These are phyloP conservation scores for Piscicola geometra DNA, from an alignment of 2,888 invertebrate genomes.

Conservation along the genomic window DNA sequence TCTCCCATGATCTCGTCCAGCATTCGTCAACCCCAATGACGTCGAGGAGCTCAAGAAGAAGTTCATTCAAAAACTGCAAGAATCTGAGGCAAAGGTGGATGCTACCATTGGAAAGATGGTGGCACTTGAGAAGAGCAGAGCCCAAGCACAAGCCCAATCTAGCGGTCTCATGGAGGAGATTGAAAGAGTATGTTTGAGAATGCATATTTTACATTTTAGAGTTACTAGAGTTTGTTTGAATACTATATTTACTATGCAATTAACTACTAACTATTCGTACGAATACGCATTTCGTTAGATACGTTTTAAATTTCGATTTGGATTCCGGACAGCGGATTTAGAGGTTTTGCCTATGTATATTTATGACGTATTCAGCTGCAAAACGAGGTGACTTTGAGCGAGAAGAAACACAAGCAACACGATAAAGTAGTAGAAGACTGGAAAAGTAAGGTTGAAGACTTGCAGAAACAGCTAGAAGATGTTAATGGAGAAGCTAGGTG, in stretches of 20 bases:
- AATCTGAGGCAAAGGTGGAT: constrained; percentile 94
- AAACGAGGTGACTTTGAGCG: constrained; percentile 41
- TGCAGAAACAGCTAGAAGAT: constrained; percentile 80
- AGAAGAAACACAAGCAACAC: constrained; percentile 84
- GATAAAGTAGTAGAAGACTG: constrained; percentile 99
- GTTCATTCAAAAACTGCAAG: constrained; percentile 87
- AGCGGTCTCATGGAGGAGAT: constrained; percentile 96
- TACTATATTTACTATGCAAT: not conserved
- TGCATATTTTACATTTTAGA: too few species aligned
- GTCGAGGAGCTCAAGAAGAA: constrained; percentile 62
- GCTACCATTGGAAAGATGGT: constrained; percentile 95
- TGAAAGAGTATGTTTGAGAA: constrained; percentile 60
- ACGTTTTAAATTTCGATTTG: too few species aligned
- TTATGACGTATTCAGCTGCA: constrained; percentile 31
- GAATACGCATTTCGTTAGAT: not conserved
- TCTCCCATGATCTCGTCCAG: not conserved
- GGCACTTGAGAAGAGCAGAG: constrained; percentile 95
- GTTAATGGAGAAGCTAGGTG: constrained; percentile 95
- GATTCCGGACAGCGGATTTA: too few species aligned
- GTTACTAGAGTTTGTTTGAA: not conserved
- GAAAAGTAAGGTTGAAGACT: constrained; percentile 95
- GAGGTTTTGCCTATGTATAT: too few species aligned
- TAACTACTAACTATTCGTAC: too few species aligned
- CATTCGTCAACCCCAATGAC: constrained; percentile 60
- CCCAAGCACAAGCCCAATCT: constrained; percentile 89